Conservation (phyloP, 2,797 vertebrate species). For the Serranus cabrilla region DNA sequence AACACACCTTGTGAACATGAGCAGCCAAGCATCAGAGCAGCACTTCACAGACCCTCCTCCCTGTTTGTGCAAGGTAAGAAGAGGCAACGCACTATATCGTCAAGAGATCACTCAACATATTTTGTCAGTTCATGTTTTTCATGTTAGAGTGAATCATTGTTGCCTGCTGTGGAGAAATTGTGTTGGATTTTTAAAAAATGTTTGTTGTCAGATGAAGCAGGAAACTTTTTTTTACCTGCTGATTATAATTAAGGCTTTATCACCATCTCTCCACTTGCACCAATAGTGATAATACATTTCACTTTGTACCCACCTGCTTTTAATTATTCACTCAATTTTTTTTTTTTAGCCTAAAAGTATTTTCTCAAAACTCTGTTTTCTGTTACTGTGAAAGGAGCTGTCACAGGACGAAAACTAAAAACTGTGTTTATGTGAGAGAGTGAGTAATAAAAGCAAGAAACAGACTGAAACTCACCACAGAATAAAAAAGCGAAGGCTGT, state of each 20-base stretch:
- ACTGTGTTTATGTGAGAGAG: neutral
- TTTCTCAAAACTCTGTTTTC: neutral
- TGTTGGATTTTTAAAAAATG: slow-evolving; percentile 41
- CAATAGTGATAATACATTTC: neutral
- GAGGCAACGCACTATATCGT: slow-evolving; percentile 12
- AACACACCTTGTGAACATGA: slow-evolving; percentile 58
- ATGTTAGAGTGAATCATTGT: slow-evolving; percentile 27
- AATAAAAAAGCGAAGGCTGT: slow-evolving; percentile 18
- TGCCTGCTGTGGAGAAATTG: neutral
- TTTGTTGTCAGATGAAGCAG: slow-evolving; percentile 21
- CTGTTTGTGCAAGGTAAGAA: slow-evolving; percentile 53
- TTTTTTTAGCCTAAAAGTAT: neutral
- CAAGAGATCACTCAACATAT: slow-evolving; percentile 35
- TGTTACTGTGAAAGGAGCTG: neutral
- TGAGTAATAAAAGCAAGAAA: slow-evolving; percentile 3
- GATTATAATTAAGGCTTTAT: slow-evolving; percentile 14
- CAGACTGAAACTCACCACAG: slow-evolving; percentile 7
- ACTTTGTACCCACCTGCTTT: slow-evolving; percentile 15
- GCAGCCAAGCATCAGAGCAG: slow-evolving; percentile 48
- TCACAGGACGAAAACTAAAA: neutral
- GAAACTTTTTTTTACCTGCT: slow-evolving; percentile 17
- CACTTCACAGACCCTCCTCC: slow-evolving; percentile 34
- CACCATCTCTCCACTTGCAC: slow-evolving; percentile 11
- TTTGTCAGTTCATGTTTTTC: slow-evolving; percentile 37
- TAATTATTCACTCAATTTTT: slow-evolving; percentile 3